Evolutionary conservation across 1,140 invertebrate genomes (phyloP).

Genomic region (Stratiolaelaps scimitus): DNA sequence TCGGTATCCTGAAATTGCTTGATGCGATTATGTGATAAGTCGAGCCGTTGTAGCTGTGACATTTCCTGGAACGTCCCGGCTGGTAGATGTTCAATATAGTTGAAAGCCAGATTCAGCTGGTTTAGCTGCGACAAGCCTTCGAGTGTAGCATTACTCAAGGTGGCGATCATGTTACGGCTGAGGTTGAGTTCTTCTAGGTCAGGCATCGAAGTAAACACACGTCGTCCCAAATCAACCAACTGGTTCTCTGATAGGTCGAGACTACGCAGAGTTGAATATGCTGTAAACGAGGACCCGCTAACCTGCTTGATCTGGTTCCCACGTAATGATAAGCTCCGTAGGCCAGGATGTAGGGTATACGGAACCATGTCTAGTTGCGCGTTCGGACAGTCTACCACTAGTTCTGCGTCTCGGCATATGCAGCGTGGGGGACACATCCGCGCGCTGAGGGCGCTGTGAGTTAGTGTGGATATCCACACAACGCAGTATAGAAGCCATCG

Average conservation of each 20-base stretch:
- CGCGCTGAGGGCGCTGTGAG: neutral
- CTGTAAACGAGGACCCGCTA: conserved; percentile 57
- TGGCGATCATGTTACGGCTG: conserved; percentile 56
- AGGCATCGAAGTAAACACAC: conserved; percentile 56
- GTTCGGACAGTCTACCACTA: conserved; percentile 69
- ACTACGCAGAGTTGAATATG: conserved; percentile 55
- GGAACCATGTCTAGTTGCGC: conserved; percentile 76
- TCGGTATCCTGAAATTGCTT: conserved; percentile 32
- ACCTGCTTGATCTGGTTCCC: conserved; percentile 75
- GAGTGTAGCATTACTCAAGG: conserved; percentile 62
- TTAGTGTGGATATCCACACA: too few species aligned
- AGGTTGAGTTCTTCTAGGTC: conserved; percentile 57
- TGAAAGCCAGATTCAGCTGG: conserved; percentile 61
- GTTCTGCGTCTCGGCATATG: conserved; percentile 68
- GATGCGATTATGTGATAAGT: conserved; percentile 52
- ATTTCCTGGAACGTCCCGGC: conserved; percentile 53
- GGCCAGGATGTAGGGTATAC: conserved; percentile 74
- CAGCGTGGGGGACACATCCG: conserved; percentile 55
- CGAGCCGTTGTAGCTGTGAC: conserved; percentile 59
- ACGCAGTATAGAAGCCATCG: too few species aligned
- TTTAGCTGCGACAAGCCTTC: conserved; percentile 71
- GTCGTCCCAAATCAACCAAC: conserved; percentile 61
- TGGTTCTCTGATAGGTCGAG: conserved; percentile 65
- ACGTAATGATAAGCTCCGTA: conserved; percentile 63
- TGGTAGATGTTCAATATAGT: conserved; percentile 57